These are phyloP conservation scores for Caenorhabditis uteleia DNA, from an alignment of 2,888 invertebrate genomes.

Conservation along the genomic window DNA sequence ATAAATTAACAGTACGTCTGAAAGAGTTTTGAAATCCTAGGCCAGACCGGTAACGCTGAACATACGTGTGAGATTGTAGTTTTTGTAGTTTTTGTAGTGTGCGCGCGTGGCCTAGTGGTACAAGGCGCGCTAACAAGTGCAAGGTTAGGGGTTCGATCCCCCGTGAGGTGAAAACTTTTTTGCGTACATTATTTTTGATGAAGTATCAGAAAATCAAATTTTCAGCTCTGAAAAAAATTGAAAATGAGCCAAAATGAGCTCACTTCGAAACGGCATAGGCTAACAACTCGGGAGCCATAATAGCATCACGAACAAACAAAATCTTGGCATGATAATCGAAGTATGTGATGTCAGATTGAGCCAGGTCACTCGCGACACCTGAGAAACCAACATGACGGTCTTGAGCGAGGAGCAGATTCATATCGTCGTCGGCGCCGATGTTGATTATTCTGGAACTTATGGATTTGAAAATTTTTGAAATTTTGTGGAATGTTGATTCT, in stretches of 20 bases:
- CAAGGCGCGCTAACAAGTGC: no score
- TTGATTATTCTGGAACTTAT: slow-evolving; percentile 10
- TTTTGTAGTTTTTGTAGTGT: no score
- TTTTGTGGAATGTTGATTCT: not conserved
- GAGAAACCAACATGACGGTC: slow-evolving; percentile 36
- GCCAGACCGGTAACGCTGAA: no score
- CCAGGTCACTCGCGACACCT: slow-evolving; percentile 36
- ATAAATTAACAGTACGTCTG: no score
- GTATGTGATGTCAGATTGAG: slow-evolving; percentile 24
- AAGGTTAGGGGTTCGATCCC: no score
- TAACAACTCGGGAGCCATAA: slow-evolving; percentile 39
- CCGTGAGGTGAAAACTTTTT: no score
- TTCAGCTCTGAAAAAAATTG: slow-evolving; percentile 2
- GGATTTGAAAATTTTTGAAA: not conserved
- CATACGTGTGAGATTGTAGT: no score
- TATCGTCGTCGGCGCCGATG: slow-evolving; percentile 32
- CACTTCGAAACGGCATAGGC: slow-evolving; percentile 44
- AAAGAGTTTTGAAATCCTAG: no score
- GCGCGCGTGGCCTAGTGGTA: no score
- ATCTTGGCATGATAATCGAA: slow-evolving; percentile 25
- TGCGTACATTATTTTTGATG: no score
- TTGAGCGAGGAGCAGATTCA: slow-evolving; percentile 8
- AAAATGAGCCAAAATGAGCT: slow-evolving; percentile 5
- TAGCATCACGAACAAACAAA: slow-evolving; percentile 37
- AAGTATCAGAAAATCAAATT: no score